Evolutionary conservation across 1,140 invertebrate genomes (phyloP), one percentile per base, ranked within the genome.

Genomic region (Drosophila nasuta): DNA sequence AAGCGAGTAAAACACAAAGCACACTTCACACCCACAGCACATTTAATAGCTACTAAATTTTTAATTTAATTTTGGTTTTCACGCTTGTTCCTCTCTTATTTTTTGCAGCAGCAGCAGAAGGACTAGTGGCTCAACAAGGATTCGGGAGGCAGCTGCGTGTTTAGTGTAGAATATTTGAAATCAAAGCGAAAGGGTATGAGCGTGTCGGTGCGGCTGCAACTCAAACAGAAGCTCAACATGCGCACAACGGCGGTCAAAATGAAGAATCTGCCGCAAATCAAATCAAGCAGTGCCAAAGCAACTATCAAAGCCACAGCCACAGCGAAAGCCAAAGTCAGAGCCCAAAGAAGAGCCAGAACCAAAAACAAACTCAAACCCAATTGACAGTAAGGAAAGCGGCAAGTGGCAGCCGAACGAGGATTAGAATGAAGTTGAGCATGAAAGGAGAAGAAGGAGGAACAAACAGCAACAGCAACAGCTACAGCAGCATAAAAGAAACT

Each of bases 91-190:
- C 35, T 43, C 8, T 6, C 33, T 35, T 45, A 5, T 6, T 25
- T 35, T 25, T 25, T 45, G 52, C 70, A 67, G 54, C 46, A 46
- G 3, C 45, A 45, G 68, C 15, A 41, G 33, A 7, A 57, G 33
- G 8, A 43, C 35, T 33, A 15, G 46, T 20, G 48, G 51, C 30
- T 38, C 38, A 54, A 13, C 45, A 68, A 48, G 45, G 49, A 54
- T 17, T 20, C 66, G 8, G 82, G 65, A 51, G 63, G 60, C 60
- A 65, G 52, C 52, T 80, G 59, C 63, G 71, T 51, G 80, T 79
- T 77, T 75, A 70, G 73, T 86, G 80, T 91, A 92, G 91, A 92
- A 92, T 92, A 92, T 92, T 92, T 92, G 91, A 92, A 92, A 92
- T 92, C 91, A 91, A 91, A 92, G 87, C 87, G 75, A 70, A 77